These are phyloP conservation scores for Brienomyrus brachyistius DNA, from an alignment of 2,113 vertebrate species.

Conservation along the genomic window DNA sequence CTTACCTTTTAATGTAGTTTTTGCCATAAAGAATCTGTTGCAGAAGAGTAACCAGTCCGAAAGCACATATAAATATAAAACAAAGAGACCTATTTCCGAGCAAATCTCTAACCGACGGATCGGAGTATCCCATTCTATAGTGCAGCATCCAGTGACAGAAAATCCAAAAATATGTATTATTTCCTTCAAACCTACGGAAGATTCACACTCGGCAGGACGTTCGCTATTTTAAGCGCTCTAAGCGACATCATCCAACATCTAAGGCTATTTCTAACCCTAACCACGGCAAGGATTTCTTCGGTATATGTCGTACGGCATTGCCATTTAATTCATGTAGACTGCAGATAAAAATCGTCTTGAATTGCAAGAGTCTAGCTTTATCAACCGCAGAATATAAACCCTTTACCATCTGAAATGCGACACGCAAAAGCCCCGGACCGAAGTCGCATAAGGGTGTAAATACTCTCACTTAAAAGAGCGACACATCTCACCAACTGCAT, in stretches of 20 bases:
- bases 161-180: conserved; percentile 44
- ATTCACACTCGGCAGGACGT: conserved; percentile 51
- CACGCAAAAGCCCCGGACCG: not conserved
- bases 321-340: conserved; percentile 36
- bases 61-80: conserved; percentile 98
- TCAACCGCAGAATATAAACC: not conserved
- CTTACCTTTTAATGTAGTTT: conserved; percentile 95
- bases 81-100: conserved; percentile 92
- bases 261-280: conserved; percentile 9
- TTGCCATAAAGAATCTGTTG: conserved; percentile 95
- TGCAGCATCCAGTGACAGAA: conserved; percentile 54
- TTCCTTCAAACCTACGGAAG: conserved; percentile 36
- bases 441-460: not conserved
- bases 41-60: conserved; percentile 90
- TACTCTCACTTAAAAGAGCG: not conserved
- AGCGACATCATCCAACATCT: conserved; percentile 44
- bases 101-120: conserved; percentile 85
- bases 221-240: conserved; percentile 33
- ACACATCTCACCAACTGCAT: conserved; percentile 3
- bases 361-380: not conserved
- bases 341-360: conserved; percentile 9
- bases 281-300: conserved; percentile 30
- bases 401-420: not conserved
- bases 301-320: conserved; percentile 41
- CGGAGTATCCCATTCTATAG: conserved; percentile 81